A percentile compares a stretch with the other conserved stretches of the same genome.
These are phyloP conservation scores for Athripsodes cinereus DNA, from an alignment of 2,888 invertebrate genomes.

Conservation along the genomic window DNA sequence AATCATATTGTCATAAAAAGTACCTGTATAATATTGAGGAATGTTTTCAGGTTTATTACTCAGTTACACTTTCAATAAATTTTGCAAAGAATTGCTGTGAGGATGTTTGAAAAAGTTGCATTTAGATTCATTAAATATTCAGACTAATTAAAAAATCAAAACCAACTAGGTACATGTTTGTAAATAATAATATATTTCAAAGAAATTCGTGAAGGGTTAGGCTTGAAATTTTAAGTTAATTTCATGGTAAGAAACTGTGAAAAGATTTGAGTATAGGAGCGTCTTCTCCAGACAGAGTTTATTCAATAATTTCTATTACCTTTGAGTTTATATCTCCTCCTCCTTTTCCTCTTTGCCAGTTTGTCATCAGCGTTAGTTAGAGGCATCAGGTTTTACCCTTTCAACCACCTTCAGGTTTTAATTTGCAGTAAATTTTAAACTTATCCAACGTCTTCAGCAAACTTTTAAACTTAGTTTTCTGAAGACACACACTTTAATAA, in stretches of 20 bases:
- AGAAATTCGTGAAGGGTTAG: too few relatives aligned
- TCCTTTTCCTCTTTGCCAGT: neutral
- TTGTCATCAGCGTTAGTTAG: neutral
- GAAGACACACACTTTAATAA: neutral
- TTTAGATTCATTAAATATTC: too few relatives aligned
- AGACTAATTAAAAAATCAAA: too few relatives aligned
- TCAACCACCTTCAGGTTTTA: neutral
- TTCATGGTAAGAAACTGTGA: neutral
- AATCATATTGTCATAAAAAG: too few relatives aligned
- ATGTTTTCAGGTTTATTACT: too few relatives aligned
- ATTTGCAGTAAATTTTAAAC: neutral
- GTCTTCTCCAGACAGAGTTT: conserved; percentile 12
- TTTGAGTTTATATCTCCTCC: conserved; percentile 23
- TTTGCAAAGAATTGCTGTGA: too few relatives aligned
- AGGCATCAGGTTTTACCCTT: neutral
- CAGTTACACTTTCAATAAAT: too few relatives aligned
- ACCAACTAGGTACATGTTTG: too few relatives aligned
- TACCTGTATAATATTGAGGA: too few relatives aligned
- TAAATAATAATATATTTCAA: too few relatives aligned
- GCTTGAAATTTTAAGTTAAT: too few relatives aligned
- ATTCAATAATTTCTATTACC: conserved; percentile 27
- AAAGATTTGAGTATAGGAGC: neutral
- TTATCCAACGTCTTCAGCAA: neutral
- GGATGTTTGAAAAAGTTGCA: too few relatives aligned
- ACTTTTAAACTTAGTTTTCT: neutral